Conservation (phyloP, 2,888 invertebrate species). For the Drosophila mimetica region DNA sequence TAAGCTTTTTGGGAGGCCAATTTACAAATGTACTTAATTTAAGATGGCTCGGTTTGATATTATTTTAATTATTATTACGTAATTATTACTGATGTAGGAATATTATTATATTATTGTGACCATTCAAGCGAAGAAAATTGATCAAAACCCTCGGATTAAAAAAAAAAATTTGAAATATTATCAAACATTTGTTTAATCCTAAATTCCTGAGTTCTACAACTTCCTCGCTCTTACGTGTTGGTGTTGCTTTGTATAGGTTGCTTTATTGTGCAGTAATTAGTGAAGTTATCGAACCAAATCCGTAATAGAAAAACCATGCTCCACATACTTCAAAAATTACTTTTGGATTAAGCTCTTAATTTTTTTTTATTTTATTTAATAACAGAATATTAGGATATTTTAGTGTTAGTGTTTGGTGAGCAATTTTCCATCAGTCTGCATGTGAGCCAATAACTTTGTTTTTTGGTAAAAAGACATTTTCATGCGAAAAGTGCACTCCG, state of each 20-base stretch:
- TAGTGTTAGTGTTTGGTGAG: not conserved
- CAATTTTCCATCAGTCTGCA: constrained; percentile 42
- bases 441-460: constrained; percentile 32
- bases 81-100: not conserved
- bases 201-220: too few species aligned
- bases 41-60: constrained; percentile 18
- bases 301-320: not conserved
- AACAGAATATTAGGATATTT: not conserved
- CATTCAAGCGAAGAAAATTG: not conserved
- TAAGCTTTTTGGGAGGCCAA: not conserved
- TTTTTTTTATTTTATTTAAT: constrained; percentile 1
- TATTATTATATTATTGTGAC: not conserved
- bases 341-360: not conserved
- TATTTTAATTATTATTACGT: not conserved
- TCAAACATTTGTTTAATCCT: too few species aligned
- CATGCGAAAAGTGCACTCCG: constrained; percentile 49
- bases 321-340: not conserved
- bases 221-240: too few species aligned
- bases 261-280: not conserved
- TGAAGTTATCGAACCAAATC: not conserved
- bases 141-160: too few species aligned
- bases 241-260: not conserved
- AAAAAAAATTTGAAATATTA: too few species aligned
- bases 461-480: constrained; percentile 31
- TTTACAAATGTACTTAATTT: not conserved